Evolutionary conservation across 2,888 invertebrate genomes (phyloP).

Genomic region (Lepas anatifera): DNA sequence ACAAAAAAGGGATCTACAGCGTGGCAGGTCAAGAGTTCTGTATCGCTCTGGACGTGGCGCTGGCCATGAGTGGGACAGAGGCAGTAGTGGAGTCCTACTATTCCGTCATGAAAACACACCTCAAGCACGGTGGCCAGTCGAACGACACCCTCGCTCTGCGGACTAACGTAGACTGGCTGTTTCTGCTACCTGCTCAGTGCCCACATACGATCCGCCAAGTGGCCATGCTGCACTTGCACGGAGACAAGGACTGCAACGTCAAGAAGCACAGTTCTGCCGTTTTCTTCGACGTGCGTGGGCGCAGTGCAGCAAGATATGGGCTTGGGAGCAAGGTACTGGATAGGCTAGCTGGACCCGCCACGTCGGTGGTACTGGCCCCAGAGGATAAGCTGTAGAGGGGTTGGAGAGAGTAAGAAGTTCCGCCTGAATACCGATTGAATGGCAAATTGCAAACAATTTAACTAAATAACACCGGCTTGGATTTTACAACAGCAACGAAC

Average conservation of each 20-base stretch:
- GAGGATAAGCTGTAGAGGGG: too few relatives aligned
- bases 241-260: not conserved
- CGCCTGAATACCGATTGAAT: too few relatives aligned
- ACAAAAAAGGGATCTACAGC: not conserved
- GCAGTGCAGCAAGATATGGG: too few relatives aligned
- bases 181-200: not conserved
- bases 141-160: not conserved
- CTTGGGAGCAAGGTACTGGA: too few relatives aligned
- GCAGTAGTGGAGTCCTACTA: not conserved
- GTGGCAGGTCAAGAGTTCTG: not conserved
- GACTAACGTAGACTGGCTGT: not conserved
- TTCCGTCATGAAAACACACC: not conserved
- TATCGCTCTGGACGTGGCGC: not conserved
- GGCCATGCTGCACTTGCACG: not conserved
- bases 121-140: not conserved
- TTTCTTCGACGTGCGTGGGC: not conserved
- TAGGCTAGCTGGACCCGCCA: too few relatives aligned
- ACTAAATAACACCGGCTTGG: too few relatives aligned
- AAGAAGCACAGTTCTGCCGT: not conserved
- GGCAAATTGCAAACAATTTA: too few relatives aligned
- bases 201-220: not conserved
- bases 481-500: too few relatives aligned
- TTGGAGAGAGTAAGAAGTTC: too few relatives aligned
- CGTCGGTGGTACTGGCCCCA: too few relatives aligned
- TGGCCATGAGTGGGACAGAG: not conserved